A percentile compares a stretch with the other conserved stretches of the same genome.
phyloP scores from a whole-genome alignment of 37 sponge, comb jelly and placozoan species.

The Bolinopsis microptera region DNA sequence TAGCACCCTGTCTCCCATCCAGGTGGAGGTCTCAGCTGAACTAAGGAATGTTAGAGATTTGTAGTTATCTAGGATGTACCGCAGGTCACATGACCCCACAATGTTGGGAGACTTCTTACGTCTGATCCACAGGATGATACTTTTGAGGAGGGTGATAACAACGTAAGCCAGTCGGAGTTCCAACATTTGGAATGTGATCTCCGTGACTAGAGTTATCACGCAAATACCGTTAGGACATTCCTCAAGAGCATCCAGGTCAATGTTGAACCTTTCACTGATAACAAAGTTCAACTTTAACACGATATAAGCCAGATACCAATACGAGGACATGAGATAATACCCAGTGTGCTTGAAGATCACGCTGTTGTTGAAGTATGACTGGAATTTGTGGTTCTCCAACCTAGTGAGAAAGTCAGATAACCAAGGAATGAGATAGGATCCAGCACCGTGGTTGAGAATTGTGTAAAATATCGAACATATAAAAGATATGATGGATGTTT shows the following conservation, averaged over 20 bases:
- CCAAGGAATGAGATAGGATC: slow-evolving; percentile 18
- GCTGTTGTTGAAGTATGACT: slow-evolving; percentile 34
- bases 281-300: background rate
- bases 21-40: background rate
- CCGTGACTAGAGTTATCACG: background rate
- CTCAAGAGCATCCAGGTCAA: background rate
- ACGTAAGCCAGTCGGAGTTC: background rate
- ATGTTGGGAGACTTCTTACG: background rate
- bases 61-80: slow-evolving; percentile 38
- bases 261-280: background rate
- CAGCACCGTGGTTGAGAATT: background rate
- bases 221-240: slow-evolving; percentile 51
- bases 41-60: background rate
- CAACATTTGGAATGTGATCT: slow-evolving; percentile 13
- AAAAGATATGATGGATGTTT: slow-evolving; percentile 4
- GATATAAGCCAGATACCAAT: slow-evolving; percentile 25
- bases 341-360: slow-evolving; percentile 45
- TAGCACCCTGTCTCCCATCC: slow-evolving; percentile 15
- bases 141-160: background rate
- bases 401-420: background rate
- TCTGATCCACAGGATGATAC: background rate
- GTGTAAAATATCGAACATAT: slow-evolving; percentile 44
- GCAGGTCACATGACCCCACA: background rate
- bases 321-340: slow-evolving; percentile 18
- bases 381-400: slow-evolving; percentile 29